These are phyloP conservation scores for Apotomis turbidana DNA, from an alignment of 2,888 invertebrate genomes.

Conservation along the genomic window DNA sequence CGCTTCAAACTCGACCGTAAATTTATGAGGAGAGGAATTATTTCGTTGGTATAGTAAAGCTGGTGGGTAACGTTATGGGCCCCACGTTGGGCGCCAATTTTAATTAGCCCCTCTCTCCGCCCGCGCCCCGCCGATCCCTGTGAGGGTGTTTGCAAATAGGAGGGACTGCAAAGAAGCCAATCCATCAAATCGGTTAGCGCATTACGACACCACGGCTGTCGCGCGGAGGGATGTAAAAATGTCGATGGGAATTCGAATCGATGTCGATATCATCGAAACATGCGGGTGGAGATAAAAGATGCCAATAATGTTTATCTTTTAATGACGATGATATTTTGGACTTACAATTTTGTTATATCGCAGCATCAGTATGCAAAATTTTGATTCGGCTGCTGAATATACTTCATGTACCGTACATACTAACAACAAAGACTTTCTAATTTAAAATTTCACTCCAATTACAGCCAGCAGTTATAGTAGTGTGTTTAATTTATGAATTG, in stretches of 20 bases:
- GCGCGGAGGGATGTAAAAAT: conserved; percentile 57
- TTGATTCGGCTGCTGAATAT: too few species aligned
- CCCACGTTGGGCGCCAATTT: conserved; percentile 72
- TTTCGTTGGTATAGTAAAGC: background rate
- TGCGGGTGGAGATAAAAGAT: background rate
- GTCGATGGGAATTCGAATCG: conserved; percentile 27
- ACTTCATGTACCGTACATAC: too few species aligned
- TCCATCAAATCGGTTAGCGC: conserved; percentile 82
- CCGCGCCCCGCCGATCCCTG: conserved; percentile 47
- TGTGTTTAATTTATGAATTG: too few species aligned
- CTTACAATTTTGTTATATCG: too few species aligned
- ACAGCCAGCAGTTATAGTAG: too few species aligned
- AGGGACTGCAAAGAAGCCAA: conserved; percentile 82
- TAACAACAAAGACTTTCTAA: too few species aligned
- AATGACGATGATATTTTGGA: too few species aligned
- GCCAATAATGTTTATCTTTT: background rate
- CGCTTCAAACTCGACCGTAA: conserved; percentile 50
- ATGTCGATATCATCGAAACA: conserved; percentile 2
- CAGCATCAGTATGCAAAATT: too few species aligned
- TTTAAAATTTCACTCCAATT: too few species aligned
- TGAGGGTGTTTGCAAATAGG: conserved; percentile 83
- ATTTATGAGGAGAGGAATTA: background rate
- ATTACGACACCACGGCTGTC: conserved; percentile 80
- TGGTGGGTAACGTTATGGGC: conserved; percentile 44
- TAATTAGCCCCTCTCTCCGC: conserved; percentile 71